phyloP scores from a whole-genome alignment of 1,140 invertebrate species.

The Homarus americanus region DNA sequence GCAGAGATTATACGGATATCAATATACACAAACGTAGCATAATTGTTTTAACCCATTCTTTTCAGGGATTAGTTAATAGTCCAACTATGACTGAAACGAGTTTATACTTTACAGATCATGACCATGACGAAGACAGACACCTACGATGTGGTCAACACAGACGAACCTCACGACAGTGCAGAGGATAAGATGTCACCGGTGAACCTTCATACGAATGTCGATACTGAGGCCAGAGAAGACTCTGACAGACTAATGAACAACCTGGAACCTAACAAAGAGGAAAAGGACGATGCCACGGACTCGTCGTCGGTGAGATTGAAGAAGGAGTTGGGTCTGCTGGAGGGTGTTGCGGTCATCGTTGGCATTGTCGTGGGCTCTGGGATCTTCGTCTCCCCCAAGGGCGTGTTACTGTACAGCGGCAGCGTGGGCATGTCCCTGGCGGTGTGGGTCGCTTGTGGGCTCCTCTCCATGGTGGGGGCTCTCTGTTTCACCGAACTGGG shows the following conservation, averaged over 20 bases:
- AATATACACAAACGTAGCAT: too few species aligned
- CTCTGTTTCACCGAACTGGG: slow-evolving; percentile 80
- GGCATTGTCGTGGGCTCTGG: slow-evolving; percentile 94
- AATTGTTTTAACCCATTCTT: too few species aligned
- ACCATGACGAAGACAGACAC: background rate
- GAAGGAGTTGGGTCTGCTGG: slow-evolving; percentile 89
- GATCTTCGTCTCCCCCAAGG: slow-evolving; percentile 80
- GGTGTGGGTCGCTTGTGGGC: slow-evolving; percentile 76
- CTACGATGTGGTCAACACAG: background rate
- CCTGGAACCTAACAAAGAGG: too few species aligned
- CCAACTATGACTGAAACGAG: too few species aligned
- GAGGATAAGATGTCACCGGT: background rate
- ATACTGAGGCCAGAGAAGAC: background rate
- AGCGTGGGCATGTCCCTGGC: slow-evolving; percentile 76
- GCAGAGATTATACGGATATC: too few species aligned
- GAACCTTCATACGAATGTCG: background rate
- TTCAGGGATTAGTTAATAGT: too few species aligned
- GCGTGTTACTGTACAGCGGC: slow-evolving; percentile 78
- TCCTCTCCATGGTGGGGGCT: slow-evolving; percentile 77
- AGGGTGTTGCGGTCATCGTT: slow-evolving; percentile 92
- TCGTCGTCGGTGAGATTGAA: slow-evolving; percentile 77
- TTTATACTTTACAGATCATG: background rate
- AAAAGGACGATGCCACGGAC: background rate
- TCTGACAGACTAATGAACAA: too few species aligned
- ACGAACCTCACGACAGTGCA: background rate